Evolutionary conservation across 2,797 vertebrate species (phyloP), one percentile per base, ranked within the genome.

Genomic region (Enteromius paludinosus): DNA sequence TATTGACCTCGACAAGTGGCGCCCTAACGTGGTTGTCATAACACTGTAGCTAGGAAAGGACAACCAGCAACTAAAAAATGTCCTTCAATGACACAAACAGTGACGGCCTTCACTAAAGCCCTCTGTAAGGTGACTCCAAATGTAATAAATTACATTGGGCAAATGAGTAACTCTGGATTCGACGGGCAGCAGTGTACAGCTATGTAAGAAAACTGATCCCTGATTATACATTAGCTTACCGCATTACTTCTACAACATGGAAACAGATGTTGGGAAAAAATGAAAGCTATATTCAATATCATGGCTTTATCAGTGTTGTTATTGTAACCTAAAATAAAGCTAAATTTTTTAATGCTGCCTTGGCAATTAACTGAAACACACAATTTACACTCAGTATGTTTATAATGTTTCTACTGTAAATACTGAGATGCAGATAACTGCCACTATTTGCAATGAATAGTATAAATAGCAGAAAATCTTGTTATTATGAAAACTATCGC

Each of bases 31-130:
- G 38, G 38, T 74, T 77, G 81, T 77, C 81, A 83, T 54, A 76
- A 77, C 72, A 68, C 52, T 28, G 23, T 35, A 35, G 52, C 38
- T 68, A 15, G 38, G 68, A 68, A 41, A 62, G 52, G 23, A 83
- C 62, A 61, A 68, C 43, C 14, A 38, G 43, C 76, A 66, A 78
- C 76, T 66, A 54, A n/a, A 78, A 28, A 78, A 35, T 62, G 41
- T 62, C 79, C 70, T 72, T 81, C 70, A 82, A 33, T 66, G 23
- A 56, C 71, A 66, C 33, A 82, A 49, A 73, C 33, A 82, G 25
- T 28, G 3, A 28, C 20, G 11, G 38, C 61, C 45, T 54, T 52
- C 33, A 18, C 33, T 56, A 56, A 66, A 52, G 62, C 35, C 33
- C 15, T 61, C 5, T 70, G 78, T 70, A 45, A 70, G 35, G 7